phyloP scores from a whole-genome alignment of 2,888 invertebrate species.

The Crepidodera aurea region DNA sequence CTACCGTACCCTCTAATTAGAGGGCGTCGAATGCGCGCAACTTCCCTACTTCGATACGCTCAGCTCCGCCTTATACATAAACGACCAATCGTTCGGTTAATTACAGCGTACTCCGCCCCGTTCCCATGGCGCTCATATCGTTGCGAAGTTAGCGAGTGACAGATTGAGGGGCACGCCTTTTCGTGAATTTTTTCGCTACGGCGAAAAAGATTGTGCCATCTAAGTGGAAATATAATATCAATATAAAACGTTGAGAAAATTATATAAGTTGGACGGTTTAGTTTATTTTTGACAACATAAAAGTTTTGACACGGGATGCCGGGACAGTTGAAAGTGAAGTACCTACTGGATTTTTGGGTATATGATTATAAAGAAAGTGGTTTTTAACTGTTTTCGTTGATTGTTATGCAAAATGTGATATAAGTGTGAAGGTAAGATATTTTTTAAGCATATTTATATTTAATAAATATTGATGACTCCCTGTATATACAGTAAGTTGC shows the following conservation, averaged over 20 bases:
- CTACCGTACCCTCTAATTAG: constrained; percentile 1
- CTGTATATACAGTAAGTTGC: no score
- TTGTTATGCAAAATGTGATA: no score
- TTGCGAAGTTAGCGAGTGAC: neutral
- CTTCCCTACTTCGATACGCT: neutral
- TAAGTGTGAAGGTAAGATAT: no score
- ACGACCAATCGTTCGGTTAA: neutral
- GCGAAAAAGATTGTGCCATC: neutral
- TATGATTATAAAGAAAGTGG: no score
- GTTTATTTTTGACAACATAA: constrained; percentile 10
- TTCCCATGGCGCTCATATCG: neutral
- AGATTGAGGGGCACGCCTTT: neutral
- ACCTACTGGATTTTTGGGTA: no score
- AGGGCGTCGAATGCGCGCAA: neutral
- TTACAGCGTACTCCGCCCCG: neutral
- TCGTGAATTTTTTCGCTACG: neutral
- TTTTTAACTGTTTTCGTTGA: no score
- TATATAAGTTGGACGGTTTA: neutral
- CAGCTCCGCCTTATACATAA: neutral
- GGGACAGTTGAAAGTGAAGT: no score
- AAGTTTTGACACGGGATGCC: no score
- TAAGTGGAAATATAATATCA: constrained; percentile 8
- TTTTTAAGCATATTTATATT: no score
- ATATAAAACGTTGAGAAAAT: constrained; percentile 11
- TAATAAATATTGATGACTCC: no score